Base-by-base conservation (phyloP, 2,888 invertebrate genomes). In the Campoplex capitator region DNA sequence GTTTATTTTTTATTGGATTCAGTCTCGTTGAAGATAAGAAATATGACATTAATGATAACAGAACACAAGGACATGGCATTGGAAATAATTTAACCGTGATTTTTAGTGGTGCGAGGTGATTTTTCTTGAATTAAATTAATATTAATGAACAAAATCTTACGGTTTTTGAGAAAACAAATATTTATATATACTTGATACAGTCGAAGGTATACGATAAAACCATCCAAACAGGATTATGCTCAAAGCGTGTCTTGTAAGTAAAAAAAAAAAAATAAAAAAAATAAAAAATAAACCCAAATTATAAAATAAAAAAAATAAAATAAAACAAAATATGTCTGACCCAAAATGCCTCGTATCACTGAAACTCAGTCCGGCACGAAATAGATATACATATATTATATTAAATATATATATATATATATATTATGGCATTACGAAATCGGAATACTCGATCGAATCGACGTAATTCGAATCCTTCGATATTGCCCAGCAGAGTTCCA, bases 151-250 rank as follows among this genome's bases (percentile, higher is more conserved):
- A 71, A 35, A 23, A 7, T 62, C 75, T 32, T 9, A 45, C 62
- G 28, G 28, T 62, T 58, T 75, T 76, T 76, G 28, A 32, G 45
- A 74, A 23, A 51, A 76, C 45, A 68, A 73, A 81, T 81, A 73
- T 54, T 28, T 7, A 77, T 67, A 70, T 73, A 81, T 81, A 77
- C 48, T 71, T 62, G 48, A 62, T 74, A 78, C 58, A 68, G 67
- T 80, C 76, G 58, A 79, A 76, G 45, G 85, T 85, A 83, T 83
- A 83, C 79, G 86, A 86, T 48, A 28, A 84, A 84, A 86, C 80
- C 84, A 79, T 86, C 77, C 77, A 81, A 79, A 74, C 73, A 67
- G 62, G 77, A 42, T 74, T 58, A 65, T 67, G 74, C 86, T 86
- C 68, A 81, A 86, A 84, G 80, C 54, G 81, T 81, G 51, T 77